Percentiles rank a stretch among this genome's conserved stretches.
These are phyloP conservation scores for Globodera ellingtonae DNA, from an alignment of 1,140 invertebrate genomes.

Conservation along the genomic window DNA sequence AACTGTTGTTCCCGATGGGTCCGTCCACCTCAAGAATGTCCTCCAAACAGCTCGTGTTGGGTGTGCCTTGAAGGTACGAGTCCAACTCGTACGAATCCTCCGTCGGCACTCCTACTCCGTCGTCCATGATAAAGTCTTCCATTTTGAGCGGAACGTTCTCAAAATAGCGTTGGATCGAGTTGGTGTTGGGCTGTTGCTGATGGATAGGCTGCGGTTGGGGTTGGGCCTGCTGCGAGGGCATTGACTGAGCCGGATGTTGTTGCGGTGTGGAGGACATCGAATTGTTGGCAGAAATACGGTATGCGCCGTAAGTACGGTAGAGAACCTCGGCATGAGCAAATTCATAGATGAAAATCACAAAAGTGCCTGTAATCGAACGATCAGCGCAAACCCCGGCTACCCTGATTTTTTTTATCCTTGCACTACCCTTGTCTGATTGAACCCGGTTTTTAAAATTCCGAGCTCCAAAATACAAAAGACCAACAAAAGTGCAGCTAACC, in stretches of 20 bases:
- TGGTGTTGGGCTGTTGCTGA: background rate
- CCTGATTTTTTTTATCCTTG: too few species aligned
- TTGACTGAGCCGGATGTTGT: background rate
- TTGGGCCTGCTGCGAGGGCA: background rate
- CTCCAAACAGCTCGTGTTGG: slow-evolving; percentile 22
- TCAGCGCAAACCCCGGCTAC: background rate
- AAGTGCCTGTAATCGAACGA: slow-evolving; percentile 21
- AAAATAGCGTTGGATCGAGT: background rate
- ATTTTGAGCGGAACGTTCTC: slow-evolving; percentile 19
- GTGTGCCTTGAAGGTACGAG: background rate
- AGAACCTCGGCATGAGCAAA: slow-evolving; percentile 29
- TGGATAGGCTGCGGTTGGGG: slow-evolving; percentile 7
- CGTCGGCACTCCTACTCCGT: background rate
- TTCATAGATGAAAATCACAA: slow-evolving; percentile 41
- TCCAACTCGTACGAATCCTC: slow-evolving; percentile 13
- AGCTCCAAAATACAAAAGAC: background rate
- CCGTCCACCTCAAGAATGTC: slow-evolving; percentile 22
- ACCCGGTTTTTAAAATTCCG: background rate
- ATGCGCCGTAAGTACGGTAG: slow-evolving; percentile 20
- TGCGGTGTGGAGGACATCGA: background rate
- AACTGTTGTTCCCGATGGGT: background rate
- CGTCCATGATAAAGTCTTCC: slow-evolving; percentile 20
- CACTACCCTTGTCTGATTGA: too few species aligned
- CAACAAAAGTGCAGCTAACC: slow-evolving; percentile 3
- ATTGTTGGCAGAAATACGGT: slow-evolving; percentile 13